Conservation (phyloP, 2,888 invertebrate species). For the Xylophagus ater region DNA sequence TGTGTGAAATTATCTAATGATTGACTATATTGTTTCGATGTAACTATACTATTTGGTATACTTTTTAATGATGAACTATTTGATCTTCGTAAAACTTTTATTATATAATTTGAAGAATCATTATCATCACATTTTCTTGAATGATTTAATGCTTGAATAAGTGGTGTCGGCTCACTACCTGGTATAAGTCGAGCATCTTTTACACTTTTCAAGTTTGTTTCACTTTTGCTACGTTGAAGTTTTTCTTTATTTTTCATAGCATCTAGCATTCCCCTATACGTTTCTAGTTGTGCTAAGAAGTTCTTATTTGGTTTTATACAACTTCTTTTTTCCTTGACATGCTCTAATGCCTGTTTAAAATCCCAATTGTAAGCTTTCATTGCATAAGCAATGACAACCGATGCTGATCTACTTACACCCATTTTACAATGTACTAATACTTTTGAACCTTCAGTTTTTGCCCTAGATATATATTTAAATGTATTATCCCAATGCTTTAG, state of each 20-base stretch:
- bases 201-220: constrained; percentile 69
- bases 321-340: constrained; percentile 81
- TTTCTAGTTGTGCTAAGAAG: constrained; percentile 88
- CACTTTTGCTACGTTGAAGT: constrained; percentile 84
- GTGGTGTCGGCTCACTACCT: constrained; percentile 49
- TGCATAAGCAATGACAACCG: constrained; percentile 94
- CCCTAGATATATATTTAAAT: constrained; percentile 90
- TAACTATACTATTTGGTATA: constrained; percentile 30
- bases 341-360: constrained; percentile 74
- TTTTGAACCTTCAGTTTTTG: constrained; percentile 79
- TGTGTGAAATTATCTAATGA: constrained; percentile 36
- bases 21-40: constrained; percentile 37
- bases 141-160: constrained; percentile 45
- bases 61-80: constrained; percentile 36
- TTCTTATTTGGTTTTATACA: constrained; percentile 95
- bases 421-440: constrained; percentile 98
- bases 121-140: constrained; percentile 24
- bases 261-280: constrained; percentile 90
- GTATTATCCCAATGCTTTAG: constrained; percentile 97
- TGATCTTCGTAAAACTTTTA: constrained; percentile 29
- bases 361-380: constrained; percentile 98
- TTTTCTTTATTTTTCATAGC: constrained; percentile 94
- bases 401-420: constrained; percentile 97
- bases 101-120: neutral
- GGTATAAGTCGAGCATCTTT: constrained; percentile 48